These are phyloP conservation scores for Tenthredo livida DNA, from an alignment of 2,888 invertebrate species.

Conservation along the genomic window DNA sequence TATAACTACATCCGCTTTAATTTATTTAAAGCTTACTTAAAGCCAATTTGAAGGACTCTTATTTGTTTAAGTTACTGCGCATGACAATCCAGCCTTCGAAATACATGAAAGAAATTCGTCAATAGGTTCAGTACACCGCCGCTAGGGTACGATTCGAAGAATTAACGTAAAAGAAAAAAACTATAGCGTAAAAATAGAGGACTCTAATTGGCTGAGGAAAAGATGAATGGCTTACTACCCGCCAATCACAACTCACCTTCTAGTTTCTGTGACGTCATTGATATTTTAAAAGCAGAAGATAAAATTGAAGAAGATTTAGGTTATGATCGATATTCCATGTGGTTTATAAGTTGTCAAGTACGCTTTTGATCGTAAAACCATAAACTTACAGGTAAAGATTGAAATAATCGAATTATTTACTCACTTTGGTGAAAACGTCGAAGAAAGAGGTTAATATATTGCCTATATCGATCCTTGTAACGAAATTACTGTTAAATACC, in stretches of 20 bases:
- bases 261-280: not conserved
- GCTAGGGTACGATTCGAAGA: not conserved
- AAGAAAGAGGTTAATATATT: not conserved
- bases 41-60: not conserved
- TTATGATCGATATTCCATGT: conserved; percentile 15
- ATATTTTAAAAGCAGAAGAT: not conserved
- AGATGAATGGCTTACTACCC: not conserved
- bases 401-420: not conserved
- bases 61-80: too few relatives aligned
- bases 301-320: conserved; percentile 6
- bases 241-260: not conserved
- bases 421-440: not conserved
- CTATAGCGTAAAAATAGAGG: not conserved
- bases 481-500: not conserved
- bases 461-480: not conserved
- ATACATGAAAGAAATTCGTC: not conserved
- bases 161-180: not conserved
- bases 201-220: not conserved
- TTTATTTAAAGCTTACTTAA: not conserved
- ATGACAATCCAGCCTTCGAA: too few relatives aligned
- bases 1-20: not conserved
- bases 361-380: not conserved
- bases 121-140: not conserved
- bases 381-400: not conserved
- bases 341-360: not conserved